Evolutionary conservation across 1,140 invertebrate species (phyloP).

Genomic region (Samia ricini): DNA sequence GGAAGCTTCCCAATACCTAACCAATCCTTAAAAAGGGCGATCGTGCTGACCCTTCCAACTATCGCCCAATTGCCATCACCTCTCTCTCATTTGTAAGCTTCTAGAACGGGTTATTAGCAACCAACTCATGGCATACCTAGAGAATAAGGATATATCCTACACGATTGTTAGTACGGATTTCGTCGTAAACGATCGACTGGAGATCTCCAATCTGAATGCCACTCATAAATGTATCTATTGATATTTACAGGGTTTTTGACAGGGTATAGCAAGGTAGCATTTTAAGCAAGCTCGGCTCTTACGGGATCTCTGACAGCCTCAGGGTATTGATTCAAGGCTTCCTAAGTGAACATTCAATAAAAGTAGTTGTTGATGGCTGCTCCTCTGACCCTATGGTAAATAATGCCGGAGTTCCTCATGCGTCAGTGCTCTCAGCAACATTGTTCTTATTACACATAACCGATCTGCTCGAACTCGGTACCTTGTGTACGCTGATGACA

Average conservation of each 20-base stretch:
- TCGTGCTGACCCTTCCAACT: background rate
- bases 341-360: background rate
- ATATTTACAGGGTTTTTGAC: background rate
- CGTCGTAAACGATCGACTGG: conserved; percentile 24
- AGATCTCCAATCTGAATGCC: background rate
- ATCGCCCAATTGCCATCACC: background rate
- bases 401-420: background rate
- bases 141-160: conserved; percentile 7
- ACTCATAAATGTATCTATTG: background rate
- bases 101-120: conserved; percentile 22
- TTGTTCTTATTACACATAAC: no score
- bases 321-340: background rate
- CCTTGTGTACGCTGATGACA: no score
- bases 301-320: background rate
- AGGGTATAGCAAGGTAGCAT: background rate
- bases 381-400: background rate
- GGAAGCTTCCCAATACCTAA: background rate
- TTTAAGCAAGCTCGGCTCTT: background rate
- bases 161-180: conserved; percentile 25
- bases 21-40: background rate
- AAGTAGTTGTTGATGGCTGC: background rate
- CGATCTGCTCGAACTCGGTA: no score
- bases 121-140: conserved; percentile 17
- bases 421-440: background rate
- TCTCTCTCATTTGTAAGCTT: conserved; percentile 14